These are phyloP conservation scores for Tupaia tana DNA, from an alignment of 2,113 vertebrate species.

Conservation along the genomic window DNA sequence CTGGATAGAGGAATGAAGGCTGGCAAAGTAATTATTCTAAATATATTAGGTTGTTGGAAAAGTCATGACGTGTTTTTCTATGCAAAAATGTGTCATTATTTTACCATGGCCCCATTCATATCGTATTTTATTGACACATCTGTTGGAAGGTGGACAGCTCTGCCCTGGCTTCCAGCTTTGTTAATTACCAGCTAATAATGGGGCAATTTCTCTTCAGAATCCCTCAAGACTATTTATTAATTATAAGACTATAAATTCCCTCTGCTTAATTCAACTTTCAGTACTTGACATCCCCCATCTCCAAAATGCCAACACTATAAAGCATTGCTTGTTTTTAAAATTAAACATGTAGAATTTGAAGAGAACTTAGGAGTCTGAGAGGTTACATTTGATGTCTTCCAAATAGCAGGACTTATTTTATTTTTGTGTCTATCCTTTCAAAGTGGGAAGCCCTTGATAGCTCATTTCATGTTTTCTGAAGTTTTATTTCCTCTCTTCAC, in stretches of 20 bases:
- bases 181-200: not conserved
- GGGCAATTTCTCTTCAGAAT: not conserved
- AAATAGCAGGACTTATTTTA: slow-evolving; percentile 13
- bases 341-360: not conserved
- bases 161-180: not conserved
- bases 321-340: slow-evolving; percentile 33
- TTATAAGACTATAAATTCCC: not conserved
- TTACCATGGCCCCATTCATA: not conserved
- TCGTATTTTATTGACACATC: not conserved
- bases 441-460: not conserved
- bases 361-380: not conserved
- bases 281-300: not conserved
- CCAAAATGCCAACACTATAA: slow-evolving; percentile 16
- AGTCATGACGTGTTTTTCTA: no score
- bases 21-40: not conserved
- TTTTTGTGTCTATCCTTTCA: not conserved
- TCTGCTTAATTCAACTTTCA: not conserved
- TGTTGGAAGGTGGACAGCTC: not conserved
- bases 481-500: slow-evolving; percentile 23
- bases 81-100: no score
- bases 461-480: slow-evolving; percentile 47
- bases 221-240: not conserved
- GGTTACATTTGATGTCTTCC: not conserved
- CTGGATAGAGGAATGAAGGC: not conserved
- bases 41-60: not conserved